Conservation (phyloP, 2,888 invertebrate genomes). For the Caenorhabditis sp. region DNA sequence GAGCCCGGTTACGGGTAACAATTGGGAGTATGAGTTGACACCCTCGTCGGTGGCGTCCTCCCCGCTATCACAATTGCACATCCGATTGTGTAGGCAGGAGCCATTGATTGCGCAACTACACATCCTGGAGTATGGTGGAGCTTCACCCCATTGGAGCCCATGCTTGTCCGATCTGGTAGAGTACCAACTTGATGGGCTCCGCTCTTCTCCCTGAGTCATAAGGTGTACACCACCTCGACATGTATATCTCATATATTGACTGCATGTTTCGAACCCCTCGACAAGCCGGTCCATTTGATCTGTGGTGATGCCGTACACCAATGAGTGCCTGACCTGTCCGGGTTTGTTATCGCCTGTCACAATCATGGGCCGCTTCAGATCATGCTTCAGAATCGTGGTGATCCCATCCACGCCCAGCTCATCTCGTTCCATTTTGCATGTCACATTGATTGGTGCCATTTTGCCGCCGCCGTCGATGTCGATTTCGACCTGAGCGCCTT, state of each 20-base stretch:
- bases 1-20: slow-evolving; percentile 67
- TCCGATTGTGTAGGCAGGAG: slow-evolving; percentile 57
- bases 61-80: slow-evolving; percentile 69
- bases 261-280: slow-evolving; percentile 65
- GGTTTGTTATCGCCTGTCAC: slow-evolving; percentile 65
- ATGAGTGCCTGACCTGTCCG: slow-evolving; percentile 59
- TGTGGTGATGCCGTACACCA: slow-evolving; percentile 58
- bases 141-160: slow-evolving; percentile 67
- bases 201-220: slow-evolving; percentile 66
- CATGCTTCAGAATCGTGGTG: slow-evolving; percentile 52
- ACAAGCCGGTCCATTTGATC: slow-evolving; percentile 64
- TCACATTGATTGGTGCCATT: slow-evolving; percentile 57
- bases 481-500: slow-evolving; percentile 56
- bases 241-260: slow-evolving; percentile 60
- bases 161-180: slow-evolving; percentile 50
- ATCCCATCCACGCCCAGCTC: slow-evolving; percentile 45
- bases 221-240: slow-evolving; percentile 63
- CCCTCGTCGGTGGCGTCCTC: slow-evolving; percentile 66
- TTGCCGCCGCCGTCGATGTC: slow-evolving; percentile 69
- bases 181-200: slow-evolving; percentile 66
- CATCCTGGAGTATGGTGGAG: slow-evolving; percentile 68
- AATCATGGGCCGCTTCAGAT: slow-evolving; percentile 50
- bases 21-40: slow-evolving; percentile 62
- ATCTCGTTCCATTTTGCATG: slow-evolving; percentile 54
- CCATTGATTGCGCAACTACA: slow-evolving; percentile 68